Evolutionary conservation across 1,140 invertebrate species (phyloP), one percentile per base, ranked within the genome.

Genomic region (Sesamia nonagrioides): DNA sequence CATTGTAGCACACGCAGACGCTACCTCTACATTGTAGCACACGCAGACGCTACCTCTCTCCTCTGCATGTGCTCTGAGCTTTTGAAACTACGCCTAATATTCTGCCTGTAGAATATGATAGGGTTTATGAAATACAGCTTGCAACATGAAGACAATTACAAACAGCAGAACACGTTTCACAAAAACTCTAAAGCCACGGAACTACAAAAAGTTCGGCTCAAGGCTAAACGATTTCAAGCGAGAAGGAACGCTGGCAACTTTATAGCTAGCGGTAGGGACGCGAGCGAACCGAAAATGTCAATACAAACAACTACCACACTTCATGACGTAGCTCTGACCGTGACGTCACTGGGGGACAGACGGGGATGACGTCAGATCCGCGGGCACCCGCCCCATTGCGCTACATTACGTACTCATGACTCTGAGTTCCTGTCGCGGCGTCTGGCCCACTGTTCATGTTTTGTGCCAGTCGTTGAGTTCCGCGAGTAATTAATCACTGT

Each of bases 401-500:
- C 74, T 42, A 42, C n/a, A 60, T 37, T 54, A 9, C 60, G 60
- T 17, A 27, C 27, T 69, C 42, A 15, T 68, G 63, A 6, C 6
- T 13, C 1, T 6, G 15, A 9, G 17, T 33, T 6, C 56, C 9
- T 2, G 42, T 6, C 56, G 54, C 6, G 60, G 13, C 61, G 27
- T 27, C 37, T 66, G 61, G n/a, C 61, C 61, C 61, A 66, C 61
- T 66, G 61, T 21, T 17, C 17, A 40, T 18, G 61, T 42, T 40
- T 15, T 35, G 56, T 35, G 27, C 35, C 37, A 6, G 21, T 1
- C 35, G 17, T 40, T n/a, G 37, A 7, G 8, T 0, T 61, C 7
- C 6, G 35, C n/a, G 35, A 8, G 5, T 2, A 21, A 66, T 66
- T 42, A 45, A 66, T 66, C 61, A 66, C 42, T 66, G n/a, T 40